Base-by-base conservation (phyloP, 2,797 vertebrate species). In the Adrianichthys oophorus region DNA sequence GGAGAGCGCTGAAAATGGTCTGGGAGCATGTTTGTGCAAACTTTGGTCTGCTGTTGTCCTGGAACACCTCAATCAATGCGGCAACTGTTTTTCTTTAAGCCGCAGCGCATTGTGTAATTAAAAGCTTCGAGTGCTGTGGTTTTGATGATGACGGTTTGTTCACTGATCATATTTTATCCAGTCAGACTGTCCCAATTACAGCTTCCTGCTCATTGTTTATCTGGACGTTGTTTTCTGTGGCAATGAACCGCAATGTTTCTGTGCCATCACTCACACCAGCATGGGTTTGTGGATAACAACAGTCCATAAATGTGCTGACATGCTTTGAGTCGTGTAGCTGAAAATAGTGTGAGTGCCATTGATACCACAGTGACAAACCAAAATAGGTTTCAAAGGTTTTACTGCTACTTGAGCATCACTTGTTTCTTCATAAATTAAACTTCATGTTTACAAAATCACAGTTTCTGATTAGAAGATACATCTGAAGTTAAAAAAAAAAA, bases 181-280 rank as follows among this genome's bases (percentile, higher is more conserved):
- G 48, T 61, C 56, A 52, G 45, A 17, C 51, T 41, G 51, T 56
- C 48, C 56, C 4, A 14, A 60, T 12, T 3, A 52, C 42, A 53
- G 65, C 48, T 83, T 82, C 68, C 79, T 50, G 75, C 45, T 45
- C 50, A 59, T 82, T 82, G 78, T 87, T 87, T 78, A 80, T 83
- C 64, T 59, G 67, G 56, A 44, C 17, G 72, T 76, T 87, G 78
- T 78, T 74, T 65, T 72, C 62, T 72, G 62, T 50, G 48, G 57
- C 16, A 7, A 52, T 41, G 61, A 14, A 26, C 78, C 69, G n/a
- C 79, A 80, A 37, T 62, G 59, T 64, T 72, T 73, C 50, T 74
- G 78, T 67, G n/a, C 41, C 42, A 52, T 80, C 79, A 84, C 57
- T 80, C 58, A 46, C 47, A 23, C 46, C 67, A 58, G 48, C 48